A percentile compares a stretch with the other conserved stretches of the same genome.
Evolutionary conservation across 2,797 vertebrate genomes (phyloP).

Genomic region (Mus caroli): DNA sequence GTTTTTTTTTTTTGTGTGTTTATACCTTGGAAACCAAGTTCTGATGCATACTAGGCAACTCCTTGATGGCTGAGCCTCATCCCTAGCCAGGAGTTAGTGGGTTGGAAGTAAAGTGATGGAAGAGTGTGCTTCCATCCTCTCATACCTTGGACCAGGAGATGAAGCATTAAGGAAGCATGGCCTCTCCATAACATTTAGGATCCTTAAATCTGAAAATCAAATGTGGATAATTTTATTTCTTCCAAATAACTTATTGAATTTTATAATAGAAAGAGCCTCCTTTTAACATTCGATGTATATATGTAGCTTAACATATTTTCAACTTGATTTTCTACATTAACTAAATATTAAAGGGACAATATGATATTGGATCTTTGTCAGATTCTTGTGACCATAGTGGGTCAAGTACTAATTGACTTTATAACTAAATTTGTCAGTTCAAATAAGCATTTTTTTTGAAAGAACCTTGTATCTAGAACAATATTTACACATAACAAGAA

Average conservation of each 20-base stretch:
- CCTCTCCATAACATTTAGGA: neutral
- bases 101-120: neutral
- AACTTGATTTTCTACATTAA: neutral
- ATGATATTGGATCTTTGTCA: neutral
- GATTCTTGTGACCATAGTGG: neutral
- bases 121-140: neutral
- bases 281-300: neutral
- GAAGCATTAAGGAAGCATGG: neutral
- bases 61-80: neutral
- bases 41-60: neutral
- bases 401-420: neutral
- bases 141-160: neutral
- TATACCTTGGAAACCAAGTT: neutral
- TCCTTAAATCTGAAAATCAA: neutral
- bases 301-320: neutral
- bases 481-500: neutral
- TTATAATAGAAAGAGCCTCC: neutral
- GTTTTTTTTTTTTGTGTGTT: neutral
- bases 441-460: neutral
- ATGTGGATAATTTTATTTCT: neutral
- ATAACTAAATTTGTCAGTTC: constrained; percentile 21
- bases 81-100: neutral
- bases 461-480: neutral
- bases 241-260: neutral
- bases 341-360: neutral